A percentile compares a stretch with the other conserved stretches of the same genome.
Conservation (phyloP, 2,888 invertebrate genomes). For the Lasioglossum lativentre region DNA sequence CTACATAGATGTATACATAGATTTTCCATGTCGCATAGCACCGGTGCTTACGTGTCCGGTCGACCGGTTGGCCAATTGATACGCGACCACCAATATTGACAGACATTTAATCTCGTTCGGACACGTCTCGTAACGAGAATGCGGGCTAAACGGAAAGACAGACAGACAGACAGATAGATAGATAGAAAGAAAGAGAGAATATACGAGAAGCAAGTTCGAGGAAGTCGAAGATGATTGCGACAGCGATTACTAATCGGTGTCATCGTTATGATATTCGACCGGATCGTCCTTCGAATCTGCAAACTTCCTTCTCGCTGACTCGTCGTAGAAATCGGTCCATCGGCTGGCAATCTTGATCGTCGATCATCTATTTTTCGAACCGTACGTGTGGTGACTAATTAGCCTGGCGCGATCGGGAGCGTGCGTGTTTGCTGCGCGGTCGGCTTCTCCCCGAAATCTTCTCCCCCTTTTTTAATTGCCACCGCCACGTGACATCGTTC, state of each 20-base stretch:
- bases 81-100: conserved; percentile 7
- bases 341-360: conserved; percentile 32
- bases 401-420: conserved; percentile 57
- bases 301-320: conserved; percentile 32
- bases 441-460: neutral
- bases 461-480: conserved; percentile 73
- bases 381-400: conserved; percentile 65
- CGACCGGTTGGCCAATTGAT: conserved; percentile 20
- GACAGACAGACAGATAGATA: neutral
- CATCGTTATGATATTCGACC: conserved; percentile 41
- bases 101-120: neutral
- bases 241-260: conserved; percentile 15
- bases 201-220: neutral
- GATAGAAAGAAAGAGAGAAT: neutral
- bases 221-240: neutral
- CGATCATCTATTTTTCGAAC: conserved; percentile 62
- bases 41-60: neutral
- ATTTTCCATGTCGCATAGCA: neutral
- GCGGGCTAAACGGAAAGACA: neutral
- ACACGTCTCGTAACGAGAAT: conserved; percentile 10
- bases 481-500: conserved; percentile 79
- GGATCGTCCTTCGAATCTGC: conserved; percentile 53
- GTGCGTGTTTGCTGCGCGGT: conserved; percentile 43
- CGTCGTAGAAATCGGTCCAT: conserved; percentile 23
- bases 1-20: neutral